Evolutionary conservation across 1,140 invertebrate species (phyloP), one percentile per base, ranked within the genome.

Genomic region (Saccostrea glomerata): DNA sequence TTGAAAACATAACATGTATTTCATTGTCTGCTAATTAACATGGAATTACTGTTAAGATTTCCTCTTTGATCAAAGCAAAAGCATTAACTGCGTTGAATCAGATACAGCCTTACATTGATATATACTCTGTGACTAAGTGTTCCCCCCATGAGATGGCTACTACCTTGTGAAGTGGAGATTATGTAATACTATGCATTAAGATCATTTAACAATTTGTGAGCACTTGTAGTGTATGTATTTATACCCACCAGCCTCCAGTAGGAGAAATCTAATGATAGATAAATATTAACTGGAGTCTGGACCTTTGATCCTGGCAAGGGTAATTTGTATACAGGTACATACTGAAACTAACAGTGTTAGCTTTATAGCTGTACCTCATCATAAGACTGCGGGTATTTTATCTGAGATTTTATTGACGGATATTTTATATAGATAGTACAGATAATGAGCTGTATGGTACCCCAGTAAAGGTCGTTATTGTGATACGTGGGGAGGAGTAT

Each of bases 371-470:
- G n/a, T n/a, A 63, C 58, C 58, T 63, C 58, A 77, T 77, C 70
- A 77, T 77, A 36, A 17, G 70, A 36, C 70, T 77, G 11, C 13
- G 15, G n/a, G 58, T 17, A 63, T n/a, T 77, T 77, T 77, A 77
- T 77, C 70, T 25, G 70, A 4, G 70, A 77, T 77, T 77, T 77
- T 77, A 77, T 77, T 77, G 70, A 77, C 70, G 25, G 9, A 25
- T 77, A 77, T 77, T 77, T 77, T 77, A 77, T 77, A 25, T 77
- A 77, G 70, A 77, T 77, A 77, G 70, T 77, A 36, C 70, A 77
- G 70, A 77, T 77, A 30, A 77, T 77, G 25, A 25, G 12, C 70
- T 36, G 30, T 23, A 77, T 25, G 70, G 70, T 77, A 77, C 70
- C 70, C 30, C 3, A 77, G 25, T 36, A 77, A 36, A 2, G 70